Conservation (phyloP, 2,113 vertebrate species). For the Atlantisia rogersi region DNA sequence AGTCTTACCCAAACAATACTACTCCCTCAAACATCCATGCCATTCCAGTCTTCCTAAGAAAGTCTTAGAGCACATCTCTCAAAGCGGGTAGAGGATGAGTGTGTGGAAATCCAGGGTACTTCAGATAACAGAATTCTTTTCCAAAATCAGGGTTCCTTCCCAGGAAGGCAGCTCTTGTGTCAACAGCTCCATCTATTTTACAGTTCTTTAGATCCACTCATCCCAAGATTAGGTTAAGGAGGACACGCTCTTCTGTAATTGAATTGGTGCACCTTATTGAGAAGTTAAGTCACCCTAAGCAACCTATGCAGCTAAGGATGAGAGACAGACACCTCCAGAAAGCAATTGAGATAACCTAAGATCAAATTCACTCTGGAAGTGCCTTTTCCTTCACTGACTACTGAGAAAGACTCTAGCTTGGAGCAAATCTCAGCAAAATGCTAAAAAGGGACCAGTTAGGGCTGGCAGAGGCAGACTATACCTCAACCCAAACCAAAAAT, state of each 20-base stretch:
- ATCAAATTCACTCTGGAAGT: slow-evolving; percentile 11
- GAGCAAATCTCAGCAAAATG: slow-evolving; percentile 10
- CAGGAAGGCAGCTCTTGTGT: not conserved
- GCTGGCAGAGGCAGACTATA: not conserved
- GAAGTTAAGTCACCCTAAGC: not conserved
- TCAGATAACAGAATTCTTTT: not conserved
- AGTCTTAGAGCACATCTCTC: not conserved
- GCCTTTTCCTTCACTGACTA: slow-evolving; percentile 13
- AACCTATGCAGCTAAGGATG: not conserved
- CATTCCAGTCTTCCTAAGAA: not conserved
- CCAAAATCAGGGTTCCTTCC: not conserved
- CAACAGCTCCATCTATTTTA: not conserved
- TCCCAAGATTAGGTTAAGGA: not conserved
- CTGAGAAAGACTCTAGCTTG: not conserved
- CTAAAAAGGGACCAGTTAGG: not conserved
- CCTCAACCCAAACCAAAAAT: not conserved
- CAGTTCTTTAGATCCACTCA: not conserved
- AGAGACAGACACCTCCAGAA: not conserved
- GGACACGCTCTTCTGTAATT: not conserved
- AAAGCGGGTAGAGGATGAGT: not conserved
- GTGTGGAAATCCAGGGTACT: not conserved
- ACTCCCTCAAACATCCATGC: not conserved
- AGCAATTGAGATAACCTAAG: not conserved
- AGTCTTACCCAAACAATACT: not conserved
- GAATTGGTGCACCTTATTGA: not conserved